Evolutionary conservation across 2,888 invertebrate genomes (phyloP), one percentile per base, ranked within the genome.

Genomic region (Penaeus monodon): DNA sequence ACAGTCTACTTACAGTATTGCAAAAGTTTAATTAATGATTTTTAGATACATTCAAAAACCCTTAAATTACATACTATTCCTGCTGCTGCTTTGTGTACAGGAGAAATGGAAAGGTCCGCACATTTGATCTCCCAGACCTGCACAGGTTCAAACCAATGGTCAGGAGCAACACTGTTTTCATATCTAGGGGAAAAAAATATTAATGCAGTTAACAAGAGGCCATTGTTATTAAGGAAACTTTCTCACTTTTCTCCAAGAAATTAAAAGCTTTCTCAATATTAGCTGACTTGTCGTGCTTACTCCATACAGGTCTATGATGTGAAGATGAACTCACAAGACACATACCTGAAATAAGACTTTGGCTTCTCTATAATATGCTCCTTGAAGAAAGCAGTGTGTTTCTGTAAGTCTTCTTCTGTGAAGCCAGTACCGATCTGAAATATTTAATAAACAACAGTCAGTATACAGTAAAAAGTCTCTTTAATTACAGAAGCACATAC

Each of bases 101-200:
- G 99, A 64, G 99, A 99, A 79, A 99, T 94, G 12, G 99, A 99
- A 87, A 99, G 94, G 94, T 99, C 99, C 0, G 99, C 99, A 92
- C 98, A 98, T 92, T 98, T 98, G 85, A 99, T 95, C 94, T 99
- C 99, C 98, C 98, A 98, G 86, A 99, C 98, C 92, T 90, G 89
- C 12, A 95, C 95, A 7, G 97, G 94, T 90, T 95, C 95, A 92
- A 98, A 95, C 98, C 98, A 98, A 91, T 95, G 96, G 93, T 98
- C 98, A 1, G 98, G 96, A 33, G 92, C 92, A 91, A 96, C 94
- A 14, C 0, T 92, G 73, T 78, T 87, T 92, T 98, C 97, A 92
- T 94, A 98, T 78, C 95, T 94, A 91, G 96, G 97, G 92, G 98
- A 98, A 74, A 49, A 76, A 22, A 27, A 44, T 44, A 44, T 44